Base-by-base conservation (phyloP, 2,113 vertebrate species). In the Phocoena phocoena region DNA sequence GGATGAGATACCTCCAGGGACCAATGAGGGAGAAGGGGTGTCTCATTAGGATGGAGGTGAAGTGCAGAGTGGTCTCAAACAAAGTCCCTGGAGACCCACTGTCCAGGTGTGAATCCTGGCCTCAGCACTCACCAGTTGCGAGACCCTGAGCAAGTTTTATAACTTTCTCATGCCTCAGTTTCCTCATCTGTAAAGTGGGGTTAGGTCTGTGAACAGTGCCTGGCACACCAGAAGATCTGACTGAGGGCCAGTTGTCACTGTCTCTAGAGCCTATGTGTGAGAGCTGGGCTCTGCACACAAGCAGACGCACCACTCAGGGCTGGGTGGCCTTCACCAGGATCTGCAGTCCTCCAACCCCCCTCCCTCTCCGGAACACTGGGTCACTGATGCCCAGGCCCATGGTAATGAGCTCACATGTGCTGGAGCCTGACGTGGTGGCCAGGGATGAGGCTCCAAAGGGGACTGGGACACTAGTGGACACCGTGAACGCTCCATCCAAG, bases 181-280 rank as follows among this genome's bases (percentile, higher is more conserved):
- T 91, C 21, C 36, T 83, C 77, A 18, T 33, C 62, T 89, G 68
- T 93, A 71, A 96, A 89, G 47, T 60, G 62, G 47, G 65, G 5
- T n/a, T 71, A 44, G 31, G 82, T 25, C 50, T 21, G 15, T 10
- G 20, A 47, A 31, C 55, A 28, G 38, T 18, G 25, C 18, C 20
- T 28, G 53, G 33, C 15, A 38, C 0, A 1, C 21, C 20, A 23
- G 18, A 44, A 50, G 8, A 36, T 25, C 38, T 2, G 23, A 50
- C 25, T 5, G 67, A 58, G 71, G 2, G 41, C 26, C 17, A 18
- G 36, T 0, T 36, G 2, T 70, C 44, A 6, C 41, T 55, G 36
- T 80, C 76, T 33, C 88, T 28, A 7, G 41, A 21, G 82, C 63
- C 36, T 18, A 5, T 3, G 15, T 68, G 18, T 71, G 63, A 55